These are phyloP conservation scores for Anguilla anguilla DNA, from an alignment of 2,797 vertebrate species.

Conservation along the genomic window DNA sequence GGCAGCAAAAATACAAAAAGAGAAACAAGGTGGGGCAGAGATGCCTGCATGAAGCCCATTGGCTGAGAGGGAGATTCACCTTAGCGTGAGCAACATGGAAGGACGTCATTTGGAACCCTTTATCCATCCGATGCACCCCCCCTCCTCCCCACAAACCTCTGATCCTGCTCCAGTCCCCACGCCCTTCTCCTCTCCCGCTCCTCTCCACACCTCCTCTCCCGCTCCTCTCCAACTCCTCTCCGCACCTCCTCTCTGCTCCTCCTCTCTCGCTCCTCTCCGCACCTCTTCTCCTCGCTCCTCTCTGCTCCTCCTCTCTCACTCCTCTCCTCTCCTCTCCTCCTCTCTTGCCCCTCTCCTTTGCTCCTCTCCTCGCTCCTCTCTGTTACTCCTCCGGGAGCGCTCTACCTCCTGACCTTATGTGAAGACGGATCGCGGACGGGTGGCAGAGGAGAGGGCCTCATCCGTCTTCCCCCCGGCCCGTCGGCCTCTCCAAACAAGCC, in stretches of 20 bases:
- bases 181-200: conserved; percentile 35
- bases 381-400: neutral
- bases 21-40: neutral
- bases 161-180: conserved; percentile 43
- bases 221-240: too few relatives aligned
- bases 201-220: conserved; percentile 49
- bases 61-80: neutral
- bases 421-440: neutral
- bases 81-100: neutral
- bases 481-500: neutral
- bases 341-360: too few relatives aligned
- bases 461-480: neutral
- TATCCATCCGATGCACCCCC: conserved; percentile 13
- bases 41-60: neutral
- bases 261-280: too few relatives aligned
- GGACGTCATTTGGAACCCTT: neutral
- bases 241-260: too few relatives aligned
- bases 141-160: conserved; percentile 49
- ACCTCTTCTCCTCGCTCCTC: too few relatives aligned
- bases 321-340: too few relatives aligned
- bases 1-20: neutral
- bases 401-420: neutral
- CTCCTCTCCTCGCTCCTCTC: too few relatives aligned
- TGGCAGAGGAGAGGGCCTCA: neutral
- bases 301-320: too few relatives aligned